Percentiles rank a stretch among this genome's conserved stretches.
phyloP scores from a whole-genome alignment of 2,797 vertebrate genomes.

The Moxostoma hubbsi region DNA sequence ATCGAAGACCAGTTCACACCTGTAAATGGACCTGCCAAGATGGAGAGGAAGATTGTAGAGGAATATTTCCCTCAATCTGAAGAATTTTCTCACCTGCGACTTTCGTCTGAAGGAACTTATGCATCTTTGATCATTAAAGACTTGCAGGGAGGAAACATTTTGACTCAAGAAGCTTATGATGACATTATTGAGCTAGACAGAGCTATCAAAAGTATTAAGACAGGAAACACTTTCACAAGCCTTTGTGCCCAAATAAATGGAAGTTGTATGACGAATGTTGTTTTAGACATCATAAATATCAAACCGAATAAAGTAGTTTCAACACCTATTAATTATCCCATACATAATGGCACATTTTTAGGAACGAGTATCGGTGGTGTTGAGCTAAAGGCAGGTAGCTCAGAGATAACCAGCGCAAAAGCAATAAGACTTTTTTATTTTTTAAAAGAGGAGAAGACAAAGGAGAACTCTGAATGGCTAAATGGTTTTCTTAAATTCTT shows the following conservation, averaged over 20 bases:
- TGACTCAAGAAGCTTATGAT: constrained; percentile 29
- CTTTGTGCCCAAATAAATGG: constrained; percentile 59
- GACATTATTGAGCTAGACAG: constrained; percentile 61
- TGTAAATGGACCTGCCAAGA: constrained; percentile 66
- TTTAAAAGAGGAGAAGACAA: constrained; percentile 31
- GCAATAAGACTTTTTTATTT: constrained; percentile 57
- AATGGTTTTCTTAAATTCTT: constrained; percentile 37
- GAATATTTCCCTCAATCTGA: constrained; percentile 58
- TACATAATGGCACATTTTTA: constrained; percentile 1
- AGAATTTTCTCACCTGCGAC: constrained; percentile 69
- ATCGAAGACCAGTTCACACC: constrained; percentile 76
- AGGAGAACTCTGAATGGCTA: constrained; percentile 36
- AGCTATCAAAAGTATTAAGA: neutral
- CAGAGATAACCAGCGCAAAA: constrained; percentile 20
- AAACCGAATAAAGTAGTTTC: neutral
- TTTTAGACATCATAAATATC: constrained; percentile 49
- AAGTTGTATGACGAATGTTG: constrained; percentile 57
- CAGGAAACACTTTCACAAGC: constrained; percentile 24
- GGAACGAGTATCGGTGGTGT: constrained; percentile 54
- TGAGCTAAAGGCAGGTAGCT: neutral
- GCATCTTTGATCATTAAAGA: neutral
- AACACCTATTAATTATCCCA: constrained; percentile 21
- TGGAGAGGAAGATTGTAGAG: constrained; percentile 65
- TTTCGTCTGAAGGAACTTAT: constrained; percentile 26
- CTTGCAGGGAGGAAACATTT: constrained; percentile 1